Conservation (phyloP, 2,888 invertebrate genomes). For the Neoitamus cyanurus region DNA sequence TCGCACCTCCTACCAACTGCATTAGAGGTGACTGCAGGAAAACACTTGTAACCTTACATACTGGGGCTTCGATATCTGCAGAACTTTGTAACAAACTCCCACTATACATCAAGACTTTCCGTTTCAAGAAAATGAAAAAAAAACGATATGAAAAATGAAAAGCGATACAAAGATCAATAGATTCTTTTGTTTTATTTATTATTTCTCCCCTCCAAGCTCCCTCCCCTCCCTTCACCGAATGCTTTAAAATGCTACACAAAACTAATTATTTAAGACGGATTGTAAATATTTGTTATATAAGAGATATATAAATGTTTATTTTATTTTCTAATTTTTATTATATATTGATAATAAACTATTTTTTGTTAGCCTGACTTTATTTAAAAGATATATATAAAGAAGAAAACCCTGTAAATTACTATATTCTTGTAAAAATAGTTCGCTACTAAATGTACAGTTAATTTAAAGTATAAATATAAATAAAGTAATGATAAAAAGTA, state of each 20-base stretch:
- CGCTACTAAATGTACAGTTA: slow-evolving; percentile 45
- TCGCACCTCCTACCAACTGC: no score
- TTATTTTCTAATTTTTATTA: slow-evolving; percentile 40
- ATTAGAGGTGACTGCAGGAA: background rate
- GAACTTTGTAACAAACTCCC: background rate
- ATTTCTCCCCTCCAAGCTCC: background rate
- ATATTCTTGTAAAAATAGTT: slow-evolving; percentile 41
- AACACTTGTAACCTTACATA: background rate
- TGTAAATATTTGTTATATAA: slow-evolving; percentile 43
- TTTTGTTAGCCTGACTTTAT: slow-evolving; percentile 42
- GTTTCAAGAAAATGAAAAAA: background rate
- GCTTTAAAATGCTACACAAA: slow-evolving; percentile 38
- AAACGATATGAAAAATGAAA: background rate
- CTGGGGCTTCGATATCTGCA: background rate
- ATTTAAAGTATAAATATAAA: slow-evolving; percentile 28
- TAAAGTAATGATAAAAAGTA: slow-evolving; percentile 21
- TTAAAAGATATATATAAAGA: slow-evolving; percentile 33
- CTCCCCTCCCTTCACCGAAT: slow-evolving; percentile 13
- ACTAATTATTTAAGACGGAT: slow-evolving; percentile 34
- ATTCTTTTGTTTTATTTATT: background rate
- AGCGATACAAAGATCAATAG: background rate
- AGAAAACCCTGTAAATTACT: slow-evolving; percentile 37
- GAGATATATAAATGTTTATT: slow-evolving; percentile 37
- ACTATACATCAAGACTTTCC: background rate
- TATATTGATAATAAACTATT: slow-evolving; percentile 25